Percentiles rank a stretch among this genome's conserved stretches.
Conservation (phyloP, 1,140 invertebrate genomes). For the Pantala flavescens region DNA sequence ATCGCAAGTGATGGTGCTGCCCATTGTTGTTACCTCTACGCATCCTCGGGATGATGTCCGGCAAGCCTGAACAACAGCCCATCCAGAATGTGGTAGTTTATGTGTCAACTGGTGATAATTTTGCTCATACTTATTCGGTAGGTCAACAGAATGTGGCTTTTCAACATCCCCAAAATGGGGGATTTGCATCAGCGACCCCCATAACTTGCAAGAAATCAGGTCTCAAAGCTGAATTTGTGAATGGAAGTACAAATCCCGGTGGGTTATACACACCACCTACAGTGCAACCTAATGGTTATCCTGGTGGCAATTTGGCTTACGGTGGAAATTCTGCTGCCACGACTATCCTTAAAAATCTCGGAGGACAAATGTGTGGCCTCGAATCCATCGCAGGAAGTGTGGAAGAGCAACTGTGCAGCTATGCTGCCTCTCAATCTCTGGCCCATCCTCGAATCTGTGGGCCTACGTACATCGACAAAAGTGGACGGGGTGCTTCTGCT, state of each 20-base stretch:
- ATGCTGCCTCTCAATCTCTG: neutral
- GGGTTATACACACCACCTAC: constrained; percentile 6
- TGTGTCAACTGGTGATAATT: constrained; percentile 35
- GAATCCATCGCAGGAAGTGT: constrained; percentile 12
- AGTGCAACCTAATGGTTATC: constrained; percentile 15
- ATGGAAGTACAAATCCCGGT: constrained; percentile 10
- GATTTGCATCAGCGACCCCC: constrained; percentile 17
- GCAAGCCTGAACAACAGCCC: constrained; percentile 35
- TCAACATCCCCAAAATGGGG: constrained; percentile 12
- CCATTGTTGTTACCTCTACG: constrained; percentile 11
- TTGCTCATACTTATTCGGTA: constrained; percentile 29
- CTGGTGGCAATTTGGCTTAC: constrained; percentile 3
- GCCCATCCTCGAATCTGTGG: neutral
- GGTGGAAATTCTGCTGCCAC: neutral
- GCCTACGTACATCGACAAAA: neutral
- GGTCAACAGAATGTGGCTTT: constrained; percentile 31
- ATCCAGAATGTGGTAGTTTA: constrained; percentile 40
- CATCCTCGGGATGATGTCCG: constrained; percentile 32
- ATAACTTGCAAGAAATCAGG: constrained; percentile 10
- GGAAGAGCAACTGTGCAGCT: neutral
- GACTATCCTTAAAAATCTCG: constrained; percentile 7
- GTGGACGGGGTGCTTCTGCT: neutral
- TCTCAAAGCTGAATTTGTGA: constrained; percentile 12
- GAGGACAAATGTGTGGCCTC: neutral
- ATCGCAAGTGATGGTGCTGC: constrained; percentile 22